Conservation (phyloP, 2,797 vertebrate species). For the Tarsius wallacei region DNA sequence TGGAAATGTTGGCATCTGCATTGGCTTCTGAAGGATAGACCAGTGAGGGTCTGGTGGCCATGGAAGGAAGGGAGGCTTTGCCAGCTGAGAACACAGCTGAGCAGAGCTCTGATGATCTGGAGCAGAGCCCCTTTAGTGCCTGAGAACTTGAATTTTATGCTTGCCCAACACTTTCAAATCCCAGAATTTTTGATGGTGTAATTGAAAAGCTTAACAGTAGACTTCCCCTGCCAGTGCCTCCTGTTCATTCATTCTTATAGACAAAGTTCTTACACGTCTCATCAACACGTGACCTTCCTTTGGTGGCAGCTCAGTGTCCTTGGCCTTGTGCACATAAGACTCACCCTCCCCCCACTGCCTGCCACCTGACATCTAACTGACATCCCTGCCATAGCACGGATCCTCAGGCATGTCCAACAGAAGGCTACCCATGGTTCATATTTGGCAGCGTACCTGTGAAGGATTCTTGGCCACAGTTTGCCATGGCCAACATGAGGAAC, state of each 20-base stretch:
- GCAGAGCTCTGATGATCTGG: neutral
- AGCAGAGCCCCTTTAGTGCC: neutral
- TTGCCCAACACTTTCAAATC: neutral
- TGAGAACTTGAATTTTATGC: neutral
- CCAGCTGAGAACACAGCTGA: neutral
- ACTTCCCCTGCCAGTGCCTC: neutral
- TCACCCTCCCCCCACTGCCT: too few species aligned
- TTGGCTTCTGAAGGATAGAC: neutral
- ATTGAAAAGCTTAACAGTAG: neutral
- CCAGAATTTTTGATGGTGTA: neutral
- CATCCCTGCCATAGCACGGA: accelerated
- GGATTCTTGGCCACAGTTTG: neutral
- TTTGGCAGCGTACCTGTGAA: neutral
- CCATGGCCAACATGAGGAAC: neutral
- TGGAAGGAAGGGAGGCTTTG: neutral
- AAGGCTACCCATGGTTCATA: accelerated
- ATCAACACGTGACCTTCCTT: accelerated
- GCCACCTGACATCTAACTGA: neutral
- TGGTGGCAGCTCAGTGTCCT: neutral
- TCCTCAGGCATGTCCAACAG: neutral
- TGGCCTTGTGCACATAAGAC: too few species aligned
- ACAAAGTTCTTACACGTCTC: accelerated
- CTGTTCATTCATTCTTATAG: accelerated
- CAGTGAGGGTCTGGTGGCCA: neutral
- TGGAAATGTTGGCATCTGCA: neutral